These are phyloP conservation scores for Potamilus streckersoni DNA, from an alignment of 1,140 invertebrate species.

Conservation along the genomic window DNA sequence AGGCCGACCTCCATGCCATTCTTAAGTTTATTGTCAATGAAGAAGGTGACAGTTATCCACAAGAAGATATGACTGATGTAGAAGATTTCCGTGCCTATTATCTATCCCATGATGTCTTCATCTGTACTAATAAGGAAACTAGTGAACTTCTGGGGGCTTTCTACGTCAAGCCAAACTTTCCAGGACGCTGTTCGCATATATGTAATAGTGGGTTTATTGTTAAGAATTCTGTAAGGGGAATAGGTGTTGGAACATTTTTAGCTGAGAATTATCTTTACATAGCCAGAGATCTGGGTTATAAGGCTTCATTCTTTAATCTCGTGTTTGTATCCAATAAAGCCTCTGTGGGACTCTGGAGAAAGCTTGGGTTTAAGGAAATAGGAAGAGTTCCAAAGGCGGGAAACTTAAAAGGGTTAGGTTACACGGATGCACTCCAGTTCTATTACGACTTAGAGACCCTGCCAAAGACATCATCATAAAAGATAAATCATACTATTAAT, in stretches of 20 bases:
- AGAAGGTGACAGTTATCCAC: conserved; percentile 49
- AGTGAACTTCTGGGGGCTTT: conserved; percentile 42
- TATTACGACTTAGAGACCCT: conserved; percentile 33
- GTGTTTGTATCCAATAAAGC: conserved; percentile 48
- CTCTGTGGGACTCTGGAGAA: conserved; percentile 40
- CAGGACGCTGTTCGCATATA: conserved; percentile 51
- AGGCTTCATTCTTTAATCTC: conserved; percentile 49
- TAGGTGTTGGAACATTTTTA: conserved; percentile 46
- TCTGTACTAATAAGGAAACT: conserved; percentile 24
- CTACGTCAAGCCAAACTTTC: conserved; percentile 59
- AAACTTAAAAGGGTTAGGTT: conserved; percentile 37
- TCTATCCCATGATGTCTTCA: conserved; percentile 46
- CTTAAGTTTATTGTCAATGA: conserved; percentile 42
- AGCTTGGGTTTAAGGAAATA: conserved; percentile 49
- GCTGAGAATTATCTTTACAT: conserved; percentile 35
- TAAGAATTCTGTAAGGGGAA: conserved; percentile 25
- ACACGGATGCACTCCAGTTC: conserved; percentile 41
- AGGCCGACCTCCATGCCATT: conserved; percentile 36
- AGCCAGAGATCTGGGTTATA: conserved; percentile 41
- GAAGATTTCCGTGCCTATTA: conserved; percentile 49
- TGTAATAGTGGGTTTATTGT: conserved; percentile 52
- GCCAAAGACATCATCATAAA: too few species aligned
- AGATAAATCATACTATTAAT: too few species aligned
- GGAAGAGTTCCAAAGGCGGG: conserved; percentile 55
- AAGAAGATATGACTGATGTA: conserved; percentile 36